Evolutionary conservation across 2,113 vertebrate genomes (phyloP).

Genomic region (Acinonyx jubatus): DNA sequence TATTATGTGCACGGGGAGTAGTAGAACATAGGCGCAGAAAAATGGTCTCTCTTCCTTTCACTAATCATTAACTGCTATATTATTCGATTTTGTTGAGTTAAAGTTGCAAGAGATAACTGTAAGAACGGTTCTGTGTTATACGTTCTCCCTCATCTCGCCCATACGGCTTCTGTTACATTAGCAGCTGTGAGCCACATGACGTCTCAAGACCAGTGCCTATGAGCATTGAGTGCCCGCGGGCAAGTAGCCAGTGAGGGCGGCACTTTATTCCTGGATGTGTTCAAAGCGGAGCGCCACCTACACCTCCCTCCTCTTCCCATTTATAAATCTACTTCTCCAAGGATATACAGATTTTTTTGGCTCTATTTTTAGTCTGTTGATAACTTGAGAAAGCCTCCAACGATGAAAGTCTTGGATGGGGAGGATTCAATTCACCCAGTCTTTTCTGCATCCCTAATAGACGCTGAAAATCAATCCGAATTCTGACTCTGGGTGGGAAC

Average conservation of each 20-base stretch:
- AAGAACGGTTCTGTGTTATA: accelerated
- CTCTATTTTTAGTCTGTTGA: background rate
- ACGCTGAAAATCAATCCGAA: background rate
- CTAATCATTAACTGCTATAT: background rate
- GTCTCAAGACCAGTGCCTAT: background rate
- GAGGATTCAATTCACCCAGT: background rate
- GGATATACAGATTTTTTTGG: background rate
- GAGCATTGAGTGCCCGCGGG: background rate
- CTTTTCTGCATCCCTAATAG: background rate
- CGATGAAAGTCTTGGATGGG: background rate
- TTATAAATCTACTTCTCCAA: background rate
- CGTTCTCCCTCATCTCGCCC: background rate
- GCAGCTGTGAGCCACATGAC: background rate
- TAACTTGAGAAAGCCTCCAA: conserved; percentile 34
- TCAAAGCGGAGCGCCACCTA: background rate
- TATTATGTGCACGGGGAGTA: background rate
- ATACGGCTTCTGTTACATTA: accelerated
- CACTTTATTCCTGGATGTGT: background rate
- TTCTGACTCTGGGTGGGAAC: background rate
- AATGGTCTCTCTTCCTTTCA: background rate
- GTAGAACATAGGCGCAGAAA: background rate
- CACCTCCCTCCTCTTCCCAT: background rate
- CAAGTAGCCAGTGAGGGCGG: background rate
- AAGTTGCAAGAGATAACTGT: background rate
- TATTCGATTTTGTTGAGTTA: background rate